phyloP scores from a whole-genome alignment of 2,113 vertebrate genomes.

The Tiliqua scincoides region DNA sequence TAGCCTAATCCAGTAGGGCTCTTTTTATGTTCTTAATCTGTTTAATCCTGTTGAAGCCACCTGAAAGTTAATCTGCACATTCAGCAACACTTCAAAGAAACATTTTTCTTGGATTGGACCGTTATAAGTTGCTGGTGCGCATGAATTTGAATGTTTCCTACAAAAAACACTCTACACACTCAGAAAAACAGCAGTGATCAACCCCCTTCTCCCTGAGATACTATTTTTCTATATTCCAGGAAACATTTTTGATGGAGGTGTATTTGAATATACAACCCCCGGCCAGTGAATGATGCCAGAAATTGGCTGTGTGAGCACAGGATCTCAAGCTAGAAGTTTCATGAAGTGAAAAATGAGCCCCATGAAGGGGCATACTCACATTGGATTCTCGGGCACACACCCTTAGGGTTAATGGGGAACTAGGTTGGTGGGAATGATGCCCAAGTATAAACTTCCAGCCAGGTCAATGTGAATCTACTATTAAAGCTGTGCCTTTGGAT shows the following conservation, averaged over 20 bases:
- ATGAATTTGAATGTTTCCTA: neutral
- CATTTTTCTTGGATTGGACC: too few species aligned
- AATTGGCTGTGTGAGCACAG: neutral
- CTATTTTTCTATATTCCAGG: neutral
- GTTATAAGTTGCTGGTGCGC: neutral
- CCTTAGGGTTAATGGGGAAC: neutral
- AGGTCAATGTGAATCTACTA: neutral
- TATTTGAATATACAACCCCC: too few species aligned
- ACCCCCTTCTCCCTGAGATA: neutral
- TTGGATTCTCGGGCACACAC: too few species aligned
- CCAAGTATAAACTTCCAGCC: neutral
- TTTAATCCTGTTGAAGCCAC: too few species aligned
- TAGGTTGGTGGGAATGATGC: neutral
- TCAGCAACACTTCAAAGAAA: too few species aligned
- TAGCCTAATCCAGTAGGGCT: too few species aligned
- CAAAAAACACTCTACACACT: neutral
- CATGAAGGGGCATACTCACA: neutral
- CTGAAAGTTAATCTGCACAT: too few species aligned
- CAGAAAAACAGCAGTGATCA: neutral
- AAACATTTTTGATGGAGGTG: neutral
- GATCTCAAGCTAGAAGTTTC: neutral
- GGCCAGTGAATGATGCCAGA: neutral
- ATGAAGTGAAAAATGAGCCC: neutral
- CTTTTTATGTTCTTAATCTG: too few species aligned
- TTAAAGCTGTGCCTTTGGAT: neutral